Evolutionary conservation across 2,113 vertebrate species (phyloP).

Genomic region (Apodemus sylvaticus): DNA sequence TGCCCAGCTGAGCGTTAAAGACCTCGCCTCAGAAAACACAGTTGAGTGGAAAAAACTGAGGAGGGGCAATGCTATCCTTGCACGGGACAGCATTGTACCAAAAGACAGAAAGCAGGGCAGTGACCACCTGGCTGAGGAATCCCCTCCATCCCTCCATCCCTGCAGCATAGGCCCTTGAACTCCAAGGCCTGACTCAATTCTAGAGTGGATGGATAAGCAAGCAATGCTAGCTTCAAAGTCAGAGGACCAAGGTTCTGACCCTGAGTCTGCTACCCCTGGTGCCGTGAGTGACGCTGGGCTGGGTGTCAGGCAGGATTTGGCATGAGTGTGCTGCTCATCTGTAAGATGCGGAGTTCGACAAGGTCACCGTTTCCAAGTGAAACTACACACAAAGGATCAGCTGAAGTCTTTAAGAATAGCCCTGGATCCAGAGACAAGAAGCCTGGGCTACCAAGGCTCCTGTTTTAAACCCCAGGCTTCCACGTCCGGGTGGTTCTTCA

Average conservation of each 20-base stretch:
- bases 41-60: too few species aligned
- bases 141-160: neutral
- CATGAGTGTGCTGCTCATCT: neutral
- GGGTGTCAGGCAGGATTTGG: neutral
- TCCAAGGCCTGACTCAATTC: neutral
- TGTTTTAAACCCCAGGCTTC: neutral
- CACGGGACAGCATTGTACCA: rapidly evolving
- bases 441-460: neutral
- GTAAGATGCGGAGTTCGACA: neutral
- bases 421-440: neutral
- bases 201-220: rapidly evolving
- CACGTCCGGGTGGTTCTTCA: neutral
- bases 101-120: neutral
- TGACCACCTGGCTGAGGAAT: neutral
- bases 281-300: neutral
- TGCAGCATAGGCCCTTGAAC: neutral
- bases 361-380: neutral
- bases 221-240: neutral
- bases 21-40: neutral
- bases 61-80: too few species aligned
- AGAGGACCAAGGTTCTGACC: neutral
- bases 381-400: neutral
- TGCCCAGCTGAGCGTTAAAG: neutral
- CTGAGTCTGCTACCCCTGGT: neutral
- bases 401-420: neutral